Evolutionary conservation across 2,113 vertebrate genomes (phyloP), one percentile per base, ranked within the genome.

Genomic region (Misgurnus anguillicaudatus): DNA sequence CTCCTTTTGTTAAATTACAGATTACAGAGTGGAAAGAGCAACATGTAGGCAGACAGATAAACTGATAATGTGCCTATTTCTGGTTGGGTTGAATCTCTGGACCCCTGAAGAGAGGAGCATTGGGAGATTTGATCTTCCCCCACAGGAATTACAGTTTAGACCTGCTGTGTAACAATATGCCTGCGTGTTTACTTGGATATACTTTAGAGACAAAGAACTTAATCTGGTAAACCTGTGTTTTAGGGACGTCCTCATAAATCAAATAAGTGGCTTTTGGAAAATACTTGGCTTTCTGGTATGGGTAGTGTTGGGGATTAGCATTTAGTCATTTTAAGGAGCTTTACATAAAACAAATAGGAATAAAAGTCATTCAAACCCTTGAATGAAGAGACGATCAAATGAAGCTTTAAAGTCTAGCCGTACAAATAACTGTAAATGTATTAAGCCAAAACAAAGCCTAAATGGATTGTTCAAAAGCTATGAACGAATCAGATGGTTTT

Each of bases 31-130:
- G 84, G 76, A 85, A 80, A 87, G 69, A 80, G 71, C 75, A 83
- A 78, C 71, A 61, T 75, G 75, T 73, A 87, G 77, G 73, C 63
- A 84, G 76, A 83, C 63, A 61, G 36, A 58, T 5, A 84, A 70
- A 42, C n/a, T 38, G 53, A 80, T 69, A 64, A 45, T n/a, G 82
- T 64, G 84, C 66, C 85, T 87, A 83, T 89, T 87, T 83, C 75
- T 85, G 84, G 85, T 61, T 57, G 57, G 80, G 64, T 60, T 80
- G 67, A 80, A 60, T 75, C 4, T 7, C 17, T 66, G 62, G 55
- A 81, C 65, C 72, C 69, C 73, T 47, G 11, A 14, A 19, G 48
- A 80, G 77, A 77, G 48, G 6, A 38, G 16, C 9, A 51, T 62
- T 65, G 31, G 48, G 58, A 70, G 48, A 48, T 38, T n/a, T 58